A percentile compares a stretch with the other conserved stretches of the same genome.
phyloP scores from a whole-genome alignment of 2,888 invertebrate genomes.

The Leucoma salicis region DNA sequence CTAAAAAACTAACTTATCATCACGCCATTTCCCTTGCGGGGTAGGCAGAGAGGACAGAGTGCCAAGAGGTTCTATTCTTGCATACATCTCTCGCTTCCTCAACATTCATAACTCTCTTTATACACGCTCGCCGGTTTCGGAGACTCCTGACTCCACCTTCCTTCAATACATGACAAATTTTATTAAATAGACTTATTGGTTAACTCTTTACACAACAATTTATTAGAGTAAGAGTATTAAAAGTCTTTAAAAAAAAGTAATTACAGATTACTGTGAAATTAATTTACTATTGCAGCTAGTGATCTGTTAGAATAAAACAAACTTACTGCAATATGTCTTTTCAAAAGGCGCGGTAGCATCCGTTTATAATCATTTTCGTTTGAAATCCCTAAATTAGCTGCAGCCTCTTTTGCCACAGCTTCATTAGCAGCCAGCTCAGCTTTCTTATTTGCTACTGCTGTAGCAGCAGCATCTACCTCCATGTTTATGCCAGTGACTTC shows the following conservation, averaged over 20 bases:
- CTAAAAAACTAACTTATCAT: too few species aligned
- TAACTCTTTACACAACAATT: too few species aligned
- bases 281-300: background rate
- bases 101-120: too few species aligned
- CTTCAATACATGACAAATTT: too few species aligned
- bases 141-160: too few species aligned
- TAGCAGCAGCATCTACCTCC: background rate
- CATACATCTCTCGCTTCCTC: too few species aligned
- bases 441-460: background rate
- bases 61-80: too few species aligned
- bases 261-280: background rate
- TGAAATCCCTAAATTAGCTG: background rate
- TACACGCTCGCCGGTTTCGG: too few species aligned
- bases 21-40: too few species aligned
- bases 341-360: slow-evolving; percentile 40
- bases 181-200: too few species aligned
- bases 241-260: background rate
- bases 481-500: background rate
- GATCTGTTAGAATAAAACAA: background rate
- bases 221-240: too few species aligned
- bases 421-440: background rate
- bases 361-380: slow-evolving; percentile 17
- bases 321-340: slow-evolving; percentile 49
- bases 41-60: too few species aligned
- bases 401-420: background rate